phyloP scores from a whole-genome alignment of 1,140 invertebrate species.

The Heliothis subflexa region DNA sequence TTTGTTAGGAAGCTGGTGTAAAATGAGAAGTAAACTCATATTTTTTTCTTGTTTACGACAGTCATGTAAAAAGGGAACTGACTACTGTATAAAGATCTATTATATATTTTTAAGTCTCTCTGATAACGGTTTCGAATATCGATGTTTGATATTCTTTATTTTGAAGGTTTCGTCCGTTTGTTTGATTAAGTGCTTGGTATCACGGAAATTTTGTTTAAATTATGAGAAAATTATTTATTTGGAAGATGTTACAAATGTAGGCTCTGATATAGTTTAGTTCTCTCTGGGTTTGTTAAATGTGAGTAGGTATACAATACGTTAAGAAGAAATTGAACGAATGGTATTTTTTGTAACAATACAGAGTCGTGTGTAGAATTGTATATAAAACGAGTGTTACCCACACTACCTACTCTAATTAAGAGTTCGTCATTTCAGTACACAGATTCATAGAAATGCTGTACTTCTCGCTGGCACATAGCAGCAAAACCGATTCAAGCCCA shows the following conservation, averaged over 20 bases:
- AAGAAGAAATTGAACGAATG: too few species aligned
- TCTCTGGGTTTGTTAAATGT: too few species aligned
- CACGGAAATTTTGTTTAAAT: slow-evolving; percentile 16
- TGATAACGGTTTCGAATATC: slow-evolving; percentile 33
- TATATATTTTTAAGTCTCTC: slow-evolving; percentile 21
- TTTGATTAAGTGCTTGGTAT: slow-evolving; percentile 15
- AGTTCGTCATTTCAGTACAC: too few species aligned
- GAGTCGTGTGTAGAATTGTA: too few species aligned
- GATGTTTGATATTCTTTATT: slow-evolving; percentile 18
- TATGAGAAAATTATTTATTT: slow-evolving; percentile 12
- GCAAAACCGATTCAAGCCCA: too few species aligned
- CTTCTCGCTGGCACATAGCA: too few species aligned
- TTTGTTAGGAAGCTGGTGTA: slow-evolving; percentile 61
- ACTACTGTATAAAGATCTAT: slow-evolving; percentile 39
- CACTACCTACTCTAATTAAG: too few species aligned
- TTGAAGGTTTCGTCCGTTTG: slow-evolving; percentile 8
- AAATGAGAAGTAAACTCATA: slow-evolving; percentile 42
- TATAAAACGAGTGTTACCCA: too few species aligned
- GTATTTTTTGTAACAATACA: too few species aligned
- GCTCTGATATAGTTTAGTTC: too few species aligned
- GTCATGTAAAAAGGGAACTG: not conserved
- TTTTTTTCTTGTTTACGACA: slow-evolving; percentile 42
- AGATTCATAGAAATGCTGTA: too few species aligned
- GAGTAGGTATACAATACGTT: too few species aligned
- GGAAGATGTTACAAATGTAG: not conserved